Evolutionary conservation across 2,888 invertebrate species (phyloP).

Genomic region (Drosophila atroscutellata): DNA sequence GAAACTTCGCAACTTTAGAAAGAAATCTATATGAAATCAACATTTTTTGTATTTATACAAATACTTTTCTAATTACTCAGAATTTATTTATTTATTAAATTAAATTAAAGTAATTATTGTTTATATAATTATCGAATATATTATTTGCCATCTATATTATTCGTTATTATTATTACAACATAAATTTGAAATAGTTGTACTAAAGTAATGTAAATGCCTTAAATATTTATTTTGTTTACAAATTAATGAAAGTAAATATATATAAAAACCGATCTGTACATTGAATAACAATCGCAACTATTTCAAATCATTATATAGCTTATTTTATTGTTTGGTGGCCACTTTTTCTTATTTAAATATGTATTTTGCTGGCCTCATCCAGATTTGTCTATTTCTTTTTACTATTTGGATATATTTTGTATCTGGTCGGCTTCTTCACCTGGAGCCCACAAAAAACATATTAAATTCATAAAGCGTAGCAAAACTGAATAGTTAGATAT

Average conservation of each 20-base stretch:
- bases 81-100: background rate
- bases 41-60: background rate
- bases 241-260: too few relatives aligned
- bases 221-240: background rate
- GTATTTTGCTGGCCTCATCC: background rate
- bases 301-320: background rate
- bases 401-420: background rate
- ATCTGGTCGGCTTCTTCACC: background rate
- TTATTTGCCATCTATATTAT: background rate
- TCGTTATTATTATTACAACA: background rate
- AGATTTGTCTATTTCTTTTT: background rate
- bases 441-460: background rate
- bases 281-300: background rate
- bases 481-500: conserved; percentile 4
- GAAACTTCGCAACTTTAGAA: background rate
- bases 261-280: background rate
- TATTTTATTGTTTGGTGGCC: background rate
- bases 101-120: background rate
- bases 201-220: background rate
- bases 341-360: too few relatives aligned
- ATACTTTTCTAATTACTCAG: background rate
- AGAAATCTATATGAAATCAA: background rate
- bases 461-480: background rate
- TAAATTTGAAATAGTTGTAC: background rate
- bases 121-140: background rate